A percentile compares a stretch with the other conserved stretches of the same genome.
Evolutionary conservation across 1,140 invertebrate species (phyloP).

Genomic region (Zaprionus taronus): DNA sequence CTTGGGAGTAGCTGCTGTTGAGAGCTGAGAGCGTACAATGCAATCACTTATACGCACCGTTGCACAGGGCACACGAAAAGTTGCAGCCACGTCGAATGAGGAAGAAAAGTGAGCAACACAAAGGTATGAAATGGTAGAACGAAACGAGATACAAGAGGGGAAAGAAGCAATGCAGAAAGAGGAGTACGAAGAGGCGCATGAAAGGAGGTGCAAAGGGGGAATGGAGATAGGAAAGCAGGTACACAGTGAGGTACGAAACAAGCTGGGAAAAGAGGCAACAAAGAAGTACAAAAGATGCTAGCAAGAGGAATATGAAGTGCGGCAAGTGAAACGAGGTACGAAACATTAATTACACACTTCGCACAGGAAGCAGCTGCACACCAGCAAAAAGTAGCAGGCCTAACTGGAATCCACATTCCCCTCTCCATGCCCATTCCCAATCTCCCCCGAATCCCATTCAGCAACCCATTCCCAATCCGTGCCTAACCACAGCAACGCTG

Average conservation of each 20-base stretch:
- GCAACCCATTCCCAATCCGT: background rate
- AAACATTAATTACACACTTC: slow-evolving; percentile 77
- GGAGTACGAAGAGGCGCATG: background rate
- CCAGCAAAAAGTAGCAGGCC: slow-evolving; percentile 1
- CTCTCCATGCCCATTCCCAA: background rate
- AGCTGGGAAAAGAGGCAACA: background rate
- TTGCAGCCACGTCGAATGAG: slow-evolving; percentile 15
- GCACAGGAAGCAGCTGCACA: slow-evolving; percentile 18
- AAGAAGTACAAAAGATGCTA: background rate
- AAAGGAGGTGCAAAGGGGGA: background rate
- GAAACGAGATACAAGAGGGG: too few relatives aligned
- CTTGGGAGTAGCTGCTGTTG: background rate
- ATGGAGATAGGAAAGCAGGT: too few relatives aligned
- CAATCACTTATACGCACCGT: slow-evolving; percentile 79
- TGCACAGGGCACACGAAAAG: slow-evolving; percentile 54
- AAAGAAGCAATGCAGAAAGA: background rate
- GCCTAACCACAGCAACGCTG: background rate
- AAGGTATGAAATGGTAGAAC: background rate
- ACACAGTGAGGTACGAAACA: slow-evolving; percentile 13
- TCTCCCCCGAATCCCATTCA: background rate
- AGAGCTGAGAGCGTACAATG: slow-evolving; percentile 48
- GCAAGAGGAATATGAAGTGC: background rate
- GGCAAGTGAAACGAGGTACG: slow-evolving; percentile 22
- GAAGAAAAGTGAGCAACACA: slow-evolving; percentile 31
- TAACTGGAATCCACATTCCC: background rate